Conservation (phyloP, 1,140 invertebrate species). For the Lasioglossum baleicum region DNA sequence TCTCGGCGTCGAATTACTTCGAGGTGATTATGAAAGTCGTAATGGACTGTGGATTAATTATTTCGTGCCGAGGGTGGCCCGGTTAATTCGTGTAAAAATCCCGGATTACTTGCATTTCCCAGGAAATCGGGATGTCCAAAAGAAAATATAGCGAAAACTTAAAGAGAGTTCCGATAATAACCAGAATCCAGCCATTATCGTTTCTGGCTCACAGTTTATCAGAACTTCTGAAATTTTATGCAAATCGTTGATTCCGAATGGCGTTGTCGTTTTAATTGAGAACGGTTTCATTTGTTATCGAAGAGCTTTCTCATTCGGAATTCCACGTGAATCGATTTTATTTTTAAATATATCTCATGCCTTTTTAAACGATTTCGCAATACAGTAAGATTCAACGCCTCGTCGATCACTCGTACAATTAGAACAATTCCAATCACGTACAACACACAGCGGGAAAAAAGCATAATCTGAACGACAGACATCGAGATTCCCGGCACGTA, state of each 20-base stretch:
- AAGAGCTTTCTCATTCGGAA: no score
- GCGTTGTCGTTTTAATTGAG: no score
- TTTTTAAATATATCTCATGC: no score
- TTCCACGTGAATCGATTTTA: no score
- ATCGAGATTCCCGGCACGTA: slow-evolving; percentile 15
- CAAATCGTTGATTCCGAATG: no score
- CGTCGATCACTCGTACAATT: background rate
- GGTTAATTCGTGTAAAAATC: background rate
- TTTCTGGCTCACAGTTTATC: no score
- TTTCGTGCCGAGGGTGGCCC: background rate
- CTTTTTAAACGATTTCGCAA: background rate
- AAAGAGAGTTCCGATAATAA: background rate
- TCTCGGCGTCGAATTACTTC: slow-evolving; percentile 1
- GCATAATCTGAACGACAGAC: background rate
- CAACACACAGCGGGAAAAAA: background rate
- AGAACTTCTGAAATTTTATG: no score
- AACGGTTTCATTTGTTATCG: no score
- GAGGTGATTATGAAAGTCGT: slow-evolving; percentile 28
- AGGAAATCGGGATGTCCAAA: background rate
- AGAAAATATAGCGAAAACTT: background rate
- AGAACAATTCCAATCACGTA: background rate
- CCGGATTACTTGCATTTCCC: background rate
- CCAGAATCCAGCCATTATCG: no score
- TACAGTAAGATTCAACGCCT: background rate
- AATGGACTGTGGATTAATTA: background rate